Evolutionary conservation across 2,113 vertebrate genomes (phyloP).

Genomic region (Clarias gariepinus): DNA sequence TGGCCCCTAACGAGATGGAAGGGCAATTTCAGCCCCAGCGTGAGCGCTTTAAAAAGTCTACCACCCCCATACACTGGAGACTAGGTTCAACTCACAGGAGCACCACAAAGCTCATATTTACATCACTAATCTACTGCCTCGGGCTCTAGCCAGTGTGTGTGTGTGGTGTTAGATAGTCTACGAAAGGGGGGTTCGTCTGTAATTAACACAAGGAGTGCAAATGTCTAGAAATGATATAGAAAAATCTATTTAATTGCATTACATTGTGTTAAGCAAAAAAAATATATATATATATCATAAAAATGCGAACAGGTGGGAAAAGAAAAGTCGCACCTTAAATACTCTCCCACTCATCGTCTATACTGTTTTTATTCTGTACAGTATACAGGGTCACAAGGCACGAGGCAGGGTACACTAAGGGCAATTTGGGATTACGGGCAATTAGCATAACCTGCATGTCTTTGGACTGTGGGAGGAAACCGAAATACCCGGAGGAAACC

Average conservation of each 20-base stretch:
- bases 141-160: neutral
- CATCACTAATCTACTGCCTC: slow-evolving; percentile 47
- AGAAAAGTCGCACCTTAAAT: neutral
- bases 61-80: slow-evolving; percentile 42
- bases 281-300: neutral
- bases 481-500: no score
- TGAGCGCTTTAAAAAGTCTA: slow-evolving; percentile 64
- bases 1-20: slow-evolving; percentile 65
- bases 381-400: no score
- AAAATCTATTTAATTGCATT: neutral
- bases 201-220: slow-evolving; percentile 22
- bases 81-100: slow-evolving; percentile 34
- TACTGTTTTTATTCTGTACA: no score
- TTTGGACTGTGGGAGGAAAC: no score
- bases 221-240: slow-evolving; percentile 22
- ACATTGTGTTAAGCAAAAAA: neutral
- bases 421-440: no score
- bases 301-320: neutral
- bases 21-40: slow-evolving; percentile 64
- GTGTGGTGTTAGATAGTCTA: neutral
- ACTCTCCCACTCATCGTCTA: no score
- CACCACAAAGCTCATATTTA: slow-evolving; percentile 49
- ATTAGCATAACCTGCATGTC: no score
- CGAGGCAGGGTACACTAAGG: no score
- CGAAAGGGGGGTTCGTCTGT: slow-evolving; percentile 15